These are phyloP conservation scores for Epistrophe grossulariae DNA, from an alignment of 2,888 invertebrate genomes.

Conservation along the genomic window DNA sequence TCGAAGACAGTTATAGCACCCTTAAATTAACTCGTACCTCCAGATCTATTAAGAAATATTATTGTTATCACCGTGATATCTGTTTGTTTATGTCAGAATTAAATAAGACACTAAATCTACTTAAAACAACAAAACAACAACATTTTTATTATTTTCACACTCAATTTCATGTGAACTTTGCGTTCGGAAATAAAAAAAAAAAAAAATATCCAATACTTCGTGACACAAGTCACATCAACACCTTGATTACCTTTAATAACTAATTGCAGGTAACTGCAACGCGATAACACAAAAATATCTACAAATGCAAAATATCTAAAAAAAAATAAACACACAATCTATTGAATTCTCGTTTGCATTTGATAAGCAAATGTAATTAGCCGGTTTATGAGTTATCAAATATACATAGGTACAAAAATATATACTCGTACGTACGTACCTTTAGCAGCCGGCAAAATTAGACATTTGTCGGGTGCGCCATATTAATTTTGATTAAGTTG, in stretches of 20 bases:
- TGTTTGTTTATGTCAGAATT: too few species aligned
- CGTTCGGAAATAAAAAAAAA: neutral
- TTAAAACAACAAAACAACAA: too few species aligned
- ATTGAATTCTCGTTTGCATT: constrained; percentile 42
- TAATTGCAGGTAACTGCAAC: constrained; percentile 49
- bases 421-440: neutral
- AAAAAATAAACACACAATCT: neutral
- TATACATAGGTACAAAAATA: neutral
- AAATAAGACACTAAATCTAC: too few species aligned
- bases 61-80: too few species aligned
- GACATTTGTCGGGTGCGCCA: constrained; percentile 41
- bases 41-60: too few species aligned
- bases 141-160: neutral
- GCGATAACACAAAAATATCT: constrained; percentile 38
- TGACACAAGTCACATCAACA: constrained; percentile 58
- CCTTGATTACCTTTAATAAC: constrained; percentile 39
- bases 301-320: neutral
- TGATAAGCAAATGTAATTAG: constrained; percentile 32
- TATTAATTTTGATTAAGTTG: constrained; percentile 64
- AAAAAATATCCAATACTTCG: constrained; percentile 12
- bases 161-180: neutral
- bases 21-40: too few species aligned
- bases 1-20: too few species aligned
- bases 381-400: constrained; percentile 42
- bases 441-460: constrained; percentile 1